phyloP scores from a whole-genome alignment of 2,113 vertebrate species.

The Sorex araneus region DNA sequence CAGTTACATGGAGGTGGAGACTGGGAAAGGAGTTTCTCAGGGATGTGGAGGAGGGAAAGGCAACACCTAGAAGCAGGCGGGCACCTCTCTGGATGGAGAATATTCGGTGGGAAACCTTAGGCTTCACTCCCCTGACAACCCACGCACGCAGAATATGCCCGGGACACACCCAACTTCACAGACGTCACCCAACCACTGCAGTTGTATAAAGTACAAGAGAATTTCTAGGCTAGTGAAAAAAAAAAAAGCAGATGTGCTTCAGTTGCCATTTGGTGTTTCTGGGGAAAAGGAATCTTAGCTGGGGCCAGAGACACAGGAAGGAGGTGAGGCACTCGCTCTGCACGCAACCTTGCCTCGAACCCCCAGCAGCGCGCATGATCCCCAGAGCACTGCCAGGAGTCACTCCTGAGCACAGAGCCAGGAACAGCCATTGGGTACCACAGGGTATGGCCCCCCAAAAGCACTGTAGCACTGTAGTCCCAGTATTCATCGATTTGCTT shows the following conservation, averaged over 20 bases:
- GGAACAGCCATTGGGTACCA: too few relatives aligned
- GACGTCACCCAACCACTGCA: not conserved
- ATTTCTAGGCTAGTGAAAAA: not conserved
- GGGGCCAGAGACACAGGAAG: not conserved
- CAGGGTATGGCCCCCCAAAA: too few relatives aligned
- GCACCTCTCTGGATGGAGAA: constrained; percentile 20
- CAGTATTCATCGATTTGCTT: too few relatives aligned
- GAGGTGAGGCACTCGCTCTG: not conserved
- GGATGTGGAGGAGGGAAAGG: not conserved
- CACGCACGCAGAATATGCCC: not conserved
- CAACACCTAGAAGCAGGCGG: constrained; percentile 33
- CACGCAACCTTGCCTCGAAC: too few relatives aligned
- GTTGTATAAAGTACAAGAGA: not conserved
- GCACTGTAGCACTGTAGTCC: too few relatives aligned
- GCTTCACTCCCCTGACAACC: not conserved
- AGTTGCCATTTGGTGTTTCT: not conserved
- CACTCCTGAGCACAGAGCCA: too few relatives aligned
- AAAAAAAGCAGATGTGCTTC: not conserved
- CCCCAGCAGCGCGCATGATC: too few relatives aligned
- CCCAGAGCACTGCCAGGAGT: too few relatives aligned
- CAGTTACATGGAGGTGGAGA: not conserved
- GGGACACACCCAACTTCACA: not conserved
- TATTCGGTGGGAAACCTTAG: not conserved
- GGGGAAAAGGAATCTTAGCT: not conserved
- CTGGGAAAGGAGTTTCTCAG: not conserved